Percentiles rank a stretch among this genome's conserved stretches.
These are phyloP conservation scores for Volucella inflata DNA, from an alignment of 2,888 invertebrate genomes.

Conservation along the genomic window DNA sequence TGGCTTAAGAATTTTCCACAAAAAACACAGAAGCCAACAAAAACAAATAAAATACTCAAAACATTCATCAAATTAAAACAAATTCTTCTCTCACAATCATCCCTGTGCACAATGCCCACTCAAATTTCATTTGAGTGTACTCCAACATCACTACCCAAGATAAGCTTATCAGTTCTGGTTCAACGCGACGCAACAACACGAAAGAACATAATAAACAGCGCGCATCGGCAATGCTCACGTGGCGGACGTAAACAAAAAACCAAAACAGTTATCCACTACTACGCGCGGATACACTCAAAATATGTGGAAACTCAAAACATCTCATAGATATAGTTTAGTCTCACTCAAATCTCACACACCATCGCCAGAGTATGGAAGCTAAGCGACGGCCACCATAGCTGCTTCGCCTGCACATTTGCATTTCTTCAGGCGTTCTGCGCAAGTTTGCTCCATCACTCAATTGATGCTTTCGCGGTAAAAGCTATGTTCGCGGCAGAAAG, in stretches of 20 bases:
- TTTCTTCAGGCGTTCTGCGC: slow-evolving; percentile 44
- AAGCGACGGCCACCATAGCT: not conserved
- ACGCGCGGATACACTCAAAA: no score
- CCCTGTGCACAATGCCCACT: slow-evolving; percentile 11
- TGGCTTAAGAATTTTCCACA: no score
- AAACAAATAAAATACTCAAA: no score
- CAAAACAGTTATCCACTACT: slow-evolving; percentile 28
- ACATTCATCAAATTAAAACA: no score
- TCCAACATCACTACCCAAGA: not conserved
- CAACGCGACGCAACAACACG: slow-evolving; percentile 2
- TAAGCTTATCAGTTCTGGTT: slow-evolving; percentile 44
- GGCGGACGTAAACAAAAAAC: slow-evolving; percentile 71
- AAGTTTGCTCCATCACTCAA: slow-evolving; percentile 52
- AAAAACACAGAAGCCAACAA: no score
- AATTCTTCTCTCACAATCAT: not conserved
- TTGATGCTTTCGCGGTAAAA: not conserved
- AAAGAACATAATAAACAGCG: slow-evolving; percentile 13
- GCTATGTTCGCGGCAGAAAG: slow-evolving; percentile 34
- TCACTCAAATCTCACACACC: no score
- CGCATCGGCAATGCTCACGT: slow-evolving; percentile 53
- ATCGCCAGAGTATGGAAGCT: no score
- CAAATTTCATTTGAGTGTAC: not conserved
- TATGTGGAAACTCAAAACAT: not conserved
- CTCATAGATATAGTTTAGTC: not conserved
- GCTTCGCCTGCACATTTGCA: slow-evolving; percentile 10